Percentiles rank a stretch among this genome's conserved stretches.
Evolutionary conservation across 2,113 vertebrate genomes (phyloP).

Genomic region (Erythrocebus patas): DNA sequence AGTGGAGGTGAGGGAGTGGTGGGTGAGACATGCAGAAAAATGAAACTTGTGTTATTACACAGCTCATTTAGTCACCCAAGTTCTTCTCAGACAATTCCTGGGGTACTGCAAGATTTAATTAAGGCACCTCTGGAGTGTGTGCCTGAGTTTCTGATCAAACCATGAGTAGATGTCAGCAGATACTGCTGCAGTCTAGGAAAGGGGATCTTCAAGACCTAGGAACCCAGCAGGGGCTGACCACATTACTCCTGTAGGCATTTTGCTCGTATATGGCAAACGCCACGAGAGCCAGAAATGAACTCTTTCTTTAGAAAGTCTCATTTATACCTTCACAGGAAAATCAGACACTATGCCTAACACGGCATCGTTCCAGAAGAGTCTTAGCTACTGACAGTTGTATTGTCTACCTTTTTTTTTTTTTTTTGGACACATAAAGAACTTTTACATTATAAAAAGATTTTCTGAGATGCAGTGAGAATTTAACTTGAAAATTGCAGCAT

Average conservation of each 20-base stretch:
- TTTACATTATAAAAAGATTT: conserved; percentile 54
- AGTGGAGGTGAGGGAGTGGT: not conserved
- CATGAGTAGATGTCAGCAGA: not conserved
- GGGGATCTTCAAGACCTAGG: not conserved
- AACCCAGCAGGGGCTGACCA: not conserved
- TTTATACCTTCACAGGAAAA: conserved; percentile 43
- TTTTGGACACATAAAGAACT: not conserved
- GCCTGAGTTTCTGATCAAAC: not conserved
- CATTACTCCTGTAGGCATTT: not conserved
- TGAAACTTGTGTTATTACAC: not conserved
- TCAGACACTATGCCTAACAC: conserved; percentile 19
- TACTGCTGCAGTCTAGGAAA: not conserved
- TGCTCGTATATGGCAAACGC: not conserved
- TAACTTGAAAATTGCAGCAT: conserved; percentile 54
- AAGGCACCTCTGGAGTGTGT: not conserved
- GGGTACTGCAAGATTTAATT: not conserved
- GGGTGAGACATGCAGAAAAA: not conserved
- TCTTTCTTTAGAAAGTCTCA: conserved; percentile 20
- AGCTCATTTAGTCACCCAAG: not conserved
- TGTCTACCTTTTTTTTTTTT: conserved; percentile 8
- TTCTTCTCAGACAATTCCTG: not conserved
- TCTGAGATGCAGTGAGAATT: conserved; percentile 64
- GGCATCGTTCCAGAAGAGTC: conserved; percentile 41
- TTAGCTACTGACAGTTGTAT: conserved; percentile 60
- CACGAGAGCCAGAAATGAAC: not conserved